Evolutionary conservation across 2,888 invertebrate genomes (phyloP).

Genomic region (Peribatodes rhomboidaria): DNA sequence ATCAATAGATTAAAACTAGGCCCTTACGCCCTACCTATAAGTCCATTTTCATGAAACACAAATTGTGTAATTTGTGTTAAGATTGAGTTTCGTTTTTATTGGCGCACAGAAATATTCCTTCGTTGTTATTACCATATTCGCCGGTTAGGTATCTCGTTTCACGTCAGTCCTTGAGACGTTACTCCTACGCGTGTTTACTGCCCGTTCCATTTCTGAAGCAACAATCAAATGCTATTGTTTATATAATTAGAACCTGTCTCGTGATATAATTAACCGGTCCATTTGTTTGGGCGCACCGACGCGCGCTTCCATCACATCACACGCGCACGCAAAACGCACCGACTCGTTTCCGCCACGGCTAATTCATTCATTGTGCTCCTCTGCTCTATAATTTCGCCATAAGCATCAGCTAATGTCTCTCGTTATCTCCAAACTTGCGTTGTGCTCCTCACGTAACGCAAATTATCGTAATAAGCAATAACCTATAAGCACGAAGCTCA

Average conservation of each 20-base stretch:
- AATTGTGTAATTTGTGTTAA: background rate
- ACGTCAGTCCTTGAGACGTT: constrained; percentile 36
- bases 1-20: too few species aligned
- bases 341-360: constrained; percentile 51
- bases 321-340: constrained; percentile 51
- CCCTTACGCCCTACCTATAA: too few species aligned
- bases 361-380: constrained; percentile 51
- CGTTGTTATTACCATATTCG: constrained; percentile 34
- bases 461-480: constrained; percentile 83
- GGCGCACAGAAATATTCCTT: constrained; percentile 24
- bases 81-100: background rate
- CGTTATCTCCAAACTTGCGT: constrained; percentile 63
- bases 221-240: constrained; percentile 75
- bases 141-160: constrained; percentile 43
- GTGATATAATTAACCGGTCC: constrained; percentile 63
- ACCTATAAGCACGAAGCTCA: constrained; percentile 82
- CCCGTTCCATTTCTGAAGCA: constrained; percentile 61
- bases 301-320: constrained; percentile 57
- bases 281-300: constrained; percentile 60
- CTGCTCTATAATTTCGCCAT: constrained; percentile 63
- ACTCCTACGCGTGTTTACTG: constrained; percentile 60
- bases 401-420: constrained; percentile 62
- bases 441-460: constrained; percentile 63
- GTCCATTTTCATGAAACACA: background rate
- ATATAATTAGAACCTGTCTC: constrained; percentile 71